Base-by-base conservation (phyloP, 1,140 invertebrate genomes). In the Liolophura sinensis region DNA sequence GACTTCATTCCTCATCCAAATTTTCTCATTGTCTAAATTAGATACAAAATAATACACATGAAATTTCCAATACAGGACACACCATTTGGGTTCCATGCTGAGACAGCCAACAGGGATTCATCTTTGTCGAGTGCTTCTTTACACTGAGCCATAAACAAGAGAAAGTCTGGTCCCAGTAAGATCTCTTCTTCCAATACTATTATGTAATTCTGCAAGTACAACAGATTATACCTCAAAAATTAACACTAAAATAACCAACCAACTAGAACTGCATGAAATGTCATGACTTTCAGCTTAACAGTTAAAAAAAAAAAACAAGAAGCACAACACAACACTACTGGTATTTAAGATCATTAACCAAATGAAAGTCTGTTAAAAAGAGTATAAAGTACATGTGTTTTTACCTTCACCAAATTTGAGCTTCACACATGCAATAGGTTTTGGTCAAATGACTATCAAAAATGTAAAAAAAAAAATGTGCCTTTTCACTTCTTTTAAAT, bases 61-160 rank as follows among this genome's bases (percentile, higher is more conserved):
- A 7, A 16, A 50, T 49, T 15, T 57, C 55, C 40, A 46, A 48
- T 31, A 58, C 15, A 62, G 58, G 25, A 72, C 62, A 60, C 71
- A 87, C 86, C 85, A 78, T 88, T 87, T 48, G 85, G 80, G 75
- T 87, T 88, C 81, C 84, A 87, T 11, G 85, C 81, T 40, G 85
- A 86, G 11, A 86, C 77, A 15, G 80, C 83, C 40, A 82, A 59
- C 49, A 88, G 65, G 14, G 84, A 74, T 27, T 73, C 62, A 72
- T 87, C 86, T 57, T 70, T 73, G 15, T 83, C 74, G 1, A 86
- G 57, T 14, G 83, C 64, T 9, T 76, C 73, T 16, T 85, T 65
- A 47, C 82, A 72, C 69, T 86, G 83, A 6, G 83, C 84, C 75
- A 87, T 79, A 71, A 83, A 87, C 64, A 77, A 83, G 7, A 88